A percentile compares a stretch with the other conserved stretches of the same genome.
Conservation (phyloP, 2,113 vertebrate species). For the Rostratula benghalensis region DNA sequence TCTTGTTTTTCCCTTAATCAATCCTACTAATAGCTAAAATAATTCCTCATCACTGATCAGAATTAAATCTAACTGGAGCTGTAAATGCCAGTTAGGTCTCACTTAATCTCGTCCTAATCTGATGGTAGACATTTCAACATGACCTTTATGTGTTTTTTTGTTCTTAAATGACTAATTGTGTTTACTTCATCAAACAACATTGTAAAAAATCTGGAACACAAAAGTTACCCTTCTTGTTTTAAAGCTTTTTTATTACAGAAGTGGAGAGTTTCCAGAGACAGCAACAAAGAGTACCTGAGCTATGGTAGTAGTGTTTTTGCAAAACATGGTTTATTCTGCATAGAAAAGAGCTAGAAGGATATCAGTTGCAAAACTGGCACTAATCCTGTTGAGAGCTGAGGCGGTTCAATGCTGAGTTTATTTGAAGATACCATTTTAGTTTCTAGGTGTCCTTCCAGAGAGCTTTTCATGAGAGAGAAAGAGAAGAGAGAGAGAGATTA, state of each 20-base stretch:
- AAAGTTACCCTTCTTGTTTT: neutral
- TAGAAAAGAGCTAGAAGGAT: neutral
- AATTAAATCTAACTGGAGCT: neutral
- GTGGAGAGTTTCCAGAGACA: neutral
- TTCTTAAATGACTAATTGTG: neutral
- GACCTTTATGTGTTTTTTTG: neutral
- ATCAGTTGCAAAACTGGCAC: neutral
- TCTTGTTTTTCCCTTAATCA: constrained; percentile 19
- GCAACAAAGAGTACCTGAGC: neutral
- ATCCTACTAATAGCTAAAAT: constrained; percentile 4
- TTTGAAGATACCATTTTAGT: neutral
- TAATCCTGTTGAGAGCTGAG: neutral
- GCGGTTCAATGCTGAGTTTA: neutral
- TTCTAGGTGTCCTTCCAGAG: neutral
- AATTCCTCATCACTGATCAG: neutral
- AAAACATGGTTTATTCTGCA: neutral
- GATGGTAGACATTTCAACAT: neutral
- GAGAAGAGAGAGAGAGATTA: neutral
- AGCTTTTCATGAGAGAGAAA: neutral
- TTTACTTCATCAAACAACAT: neutral
- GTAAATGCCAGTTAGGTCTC: neutral
- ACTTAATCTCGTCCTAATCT: constrained; percentile 3
- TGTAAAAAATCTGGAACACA: neutral
- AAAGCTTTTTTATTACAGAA: neutral
- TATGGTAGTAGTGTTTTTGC: neutral